phyloP scores from a whole-genome alignment of 2,113 vertebrate species.

The Pelmatolapia mariae region DNA sequence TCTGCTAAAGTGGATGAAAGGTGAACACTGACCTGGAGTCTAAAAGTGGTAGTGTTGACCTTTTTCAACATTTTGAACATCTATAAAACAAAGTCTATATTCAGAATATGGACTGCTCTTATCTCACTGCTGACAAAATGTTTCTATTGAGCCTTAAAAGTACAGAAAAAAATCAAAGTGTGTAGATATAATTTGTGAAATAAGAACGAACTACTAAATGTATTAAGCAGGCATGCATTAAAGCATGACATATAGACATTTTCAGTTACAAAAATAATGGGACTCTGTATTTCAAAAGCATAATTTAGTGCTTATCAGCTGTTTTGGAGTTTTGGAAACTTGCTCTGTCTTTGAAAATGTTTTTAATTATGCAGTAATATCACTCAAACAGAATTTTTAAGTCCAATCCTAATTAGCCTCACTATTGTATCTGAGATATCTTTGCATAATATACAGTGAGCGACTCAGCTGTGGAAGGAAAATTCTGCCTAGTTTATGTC shows the following conservation, averaged over 20 bases:
- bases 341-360: not conserved
- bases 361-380: not conserved
- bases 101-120: not conserved
- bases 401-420: not conserved
- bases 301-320: not conserved
- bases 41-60: not conserved
- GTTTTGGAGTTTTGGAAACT: not conserved
- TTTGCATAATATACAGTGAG: not conserved
- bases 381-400: not conserved
- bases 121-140: not conserved
- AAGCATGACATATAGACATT: not conserved
- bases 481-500: not conserved
- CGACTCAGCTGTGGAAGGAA: not conserved
- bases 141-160: not conserved
- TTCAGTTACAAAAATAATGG: not conserved
- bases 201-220: not conserved
- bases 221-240: not conserved
- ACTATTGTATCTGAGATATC: not conserved
- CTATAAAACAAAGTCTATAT: not conserved
- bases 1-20: not conserved
- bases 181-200: not conserved
- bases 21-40: not conserved
- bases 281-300: not conserved
- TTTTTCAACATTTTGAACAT: not conserved
- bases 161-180: not conserved